Evolutionary conservation across 2,113 vertebrate species (phyloP).

Genomic region (Cyprinodon tularosa): DNA sequence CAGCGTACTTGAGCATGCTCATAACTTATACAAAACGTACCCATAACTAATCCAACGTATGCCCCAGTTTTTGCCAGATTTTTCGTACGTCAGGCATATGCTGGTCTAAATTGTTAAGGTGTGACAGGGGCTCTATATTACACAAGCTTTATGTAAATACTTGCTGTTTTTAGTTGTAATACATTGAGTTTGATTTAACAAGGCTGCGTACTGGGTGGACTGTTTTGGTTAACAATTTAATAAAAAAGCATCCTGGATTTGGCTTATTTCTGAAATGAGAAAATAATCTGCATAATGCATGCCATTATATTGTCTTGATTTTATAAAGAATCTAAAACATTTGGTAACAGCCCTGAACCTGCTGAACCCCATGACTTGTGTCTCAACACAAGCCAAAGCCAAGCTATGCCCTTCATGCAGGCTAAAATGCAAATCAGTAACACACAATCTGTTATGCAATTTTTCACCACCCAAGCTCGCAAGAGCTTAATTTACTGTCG

Average conservation of each 20-base stretch:
- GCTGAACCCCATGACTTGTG: constrained; percentile 64
- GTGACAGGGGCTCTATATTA: background rate
- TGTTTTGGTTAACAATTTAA: constrained; percentile 20
- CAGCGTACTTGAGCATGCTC: too few species aligned
- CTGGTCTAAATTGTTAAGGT: too few species aligned
- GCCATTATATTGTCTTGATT: constrained; percentile 50
- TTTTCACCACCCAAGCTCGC: constrained; percentile 58
- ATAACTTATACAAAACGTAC: too few species aligned
- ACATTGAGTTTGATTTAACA: background rate
- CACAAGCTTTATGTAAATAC: background rate
- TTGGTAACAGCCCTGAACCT: constrained; percentile 55
- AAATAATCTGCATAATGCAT: constrained; percentile 18
- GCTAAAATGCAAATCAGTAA: constrained; percentile 65
- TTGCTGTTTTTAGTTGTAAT: background rate
- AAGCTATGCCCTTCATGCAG: constrained; percentile 67
- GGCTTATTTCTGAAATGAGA: constrained; percentile 22
- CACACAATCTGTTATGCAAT: constrained; percentile 38
- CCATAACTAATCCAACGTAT: too few species aligned
- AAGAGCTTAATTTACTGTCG: constrained; percentile 40
- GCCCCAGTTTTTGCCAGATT: too few species aligned
- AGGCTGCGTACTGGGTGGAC: background rate
- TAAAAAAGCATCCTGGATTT: constrained; percentile 19
- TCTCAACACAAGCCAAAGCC: constrained; percentile 65
- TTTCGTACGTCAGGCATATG: too few species aligned
- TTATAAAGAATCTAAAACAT: constrained; percentile 42